phyloP scores from a whole-genome alignment of 23 tunicate species.

The Styela clava region DNA sequence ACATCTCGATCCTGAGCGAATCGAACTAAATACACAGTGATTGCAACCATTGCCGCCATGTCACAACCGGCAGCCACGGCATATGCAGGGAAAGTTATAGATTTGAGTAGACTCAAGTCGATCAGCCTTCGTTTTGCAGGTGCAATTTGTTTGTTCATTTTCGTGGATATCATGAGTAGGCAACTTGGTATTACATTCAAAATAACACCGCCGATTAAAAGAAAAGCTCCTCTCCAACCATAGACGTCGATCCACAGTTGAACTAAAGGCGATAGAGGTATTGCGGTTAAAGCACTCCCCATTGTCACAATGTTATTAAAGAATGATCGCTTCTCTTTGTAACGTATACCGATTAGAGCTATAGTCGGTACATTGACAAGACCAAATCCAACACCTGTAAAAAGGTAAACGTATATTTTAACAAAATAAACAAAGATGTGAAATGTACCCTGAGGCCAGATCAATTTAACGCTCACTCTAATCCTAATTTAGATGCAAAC shows the following conservation, averaged over 20 bases:
- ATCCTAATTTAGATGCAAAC: neutral
- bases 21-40: slow-evolving; percentile 33
- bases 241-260: slow-evolving; percentile 50
- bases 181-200: slow-evolving; percentile 30
- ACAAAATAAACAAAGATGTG: neutral
- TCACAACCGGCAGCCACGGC: slow-evolving; percentile 31
- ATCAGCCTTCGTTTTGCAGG: slow-evolving; percentile 18
- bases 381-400: slow-evolving; percentile 42
- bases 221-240: slow-evolving; percentile 43
- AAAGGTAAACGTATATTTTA: no score
- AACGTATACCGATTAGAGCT: slow-evolving; percentile 42
- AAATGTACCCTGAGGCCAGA: neutral
- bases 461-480: neutral
- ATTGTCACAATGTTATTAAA: slow-evolving; percentile 46
- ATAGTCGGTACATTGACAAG: slow-evolving; percentile 20
- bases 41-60: slow-evolving; percentile 26
- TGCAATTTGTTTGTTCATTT: neutral
- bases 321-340: slow-evolving; percentile 40
- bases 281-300: slow-evolving; percentile 37
- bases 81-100: slow-evolving; percentile 24
- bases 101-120: slow-evolving; percentile 28
- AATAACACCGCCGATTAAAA: slow-evolving; percentile 37
- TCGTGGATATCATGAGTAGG: neutral
- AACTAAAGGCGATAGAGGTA: slow-evolving; percentile 32
- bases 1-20: slow-evolving; percentile 39